These are phyloP conservation scores for Melopsittacus undulatus DNA, from an alignment of 2,797 vertebrate species.

Conservation along the genomic window DNA sequence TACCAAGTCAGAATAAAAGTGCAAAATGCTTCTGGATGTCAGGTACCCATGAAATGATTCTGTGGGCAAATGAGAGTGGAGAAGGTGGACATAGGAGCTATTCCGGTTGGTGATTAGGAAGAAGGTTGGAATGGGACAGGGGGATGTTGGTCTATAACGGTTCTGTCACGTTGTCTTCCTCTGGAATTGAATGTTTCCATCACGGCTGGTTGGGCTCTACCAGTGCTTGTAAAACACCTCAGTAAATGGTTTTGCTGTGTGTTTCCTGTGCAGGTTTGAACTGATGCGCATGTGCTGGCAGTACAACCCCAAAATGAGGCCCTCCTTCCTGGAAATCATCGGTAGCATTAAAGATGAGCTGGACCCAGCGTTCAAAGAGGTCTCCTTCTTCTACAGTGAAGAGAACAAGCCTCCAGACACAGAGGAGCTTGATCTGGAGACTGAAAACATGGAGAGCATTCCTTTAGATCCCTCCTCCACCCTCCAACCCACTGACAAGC, in stretches of 20 bases:
- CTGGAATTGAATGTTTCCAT: accelerated
- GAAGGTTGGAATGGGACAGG: neutral
- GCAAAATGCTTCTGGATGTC: neutral
- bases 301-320: constrained; percentile 97
- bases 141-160: neutral
- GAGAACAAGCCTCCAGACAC: constrained; percentile 97
- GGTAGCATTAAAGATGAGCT: constrained; percentile 94
- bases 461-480: constrained; percentile 91
- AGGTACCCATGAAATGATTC: accelerated
- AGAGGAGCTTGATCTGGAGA: constrained; percentile 94
- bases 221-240: neutral
- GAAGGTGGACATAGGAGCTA: neutral
- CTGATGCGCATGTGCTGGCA: constrained; percentile 99
- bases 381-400: constrained; percentile 98
- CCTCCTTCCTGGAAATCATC: constrained; percentile 97
- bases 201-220: neutral
- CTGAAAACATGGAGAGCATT: constrained; percentile 97
- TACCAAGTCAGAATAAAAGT: neutral
- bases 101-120: neutral
- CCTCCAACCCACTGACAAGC: constrained; percentile 88
- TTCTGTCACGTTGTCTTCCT: neutral
- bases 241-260: neutral
- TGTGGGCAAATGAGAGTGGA: neutral
- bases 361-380: constrained; percentile 90
- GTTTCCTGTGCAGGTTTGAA: constrained; percentile 84